Evolutionary conservation across 2,113 vertebrate genomes (phyloP).

Genomic region (Leiothrix lutea): DNA sequence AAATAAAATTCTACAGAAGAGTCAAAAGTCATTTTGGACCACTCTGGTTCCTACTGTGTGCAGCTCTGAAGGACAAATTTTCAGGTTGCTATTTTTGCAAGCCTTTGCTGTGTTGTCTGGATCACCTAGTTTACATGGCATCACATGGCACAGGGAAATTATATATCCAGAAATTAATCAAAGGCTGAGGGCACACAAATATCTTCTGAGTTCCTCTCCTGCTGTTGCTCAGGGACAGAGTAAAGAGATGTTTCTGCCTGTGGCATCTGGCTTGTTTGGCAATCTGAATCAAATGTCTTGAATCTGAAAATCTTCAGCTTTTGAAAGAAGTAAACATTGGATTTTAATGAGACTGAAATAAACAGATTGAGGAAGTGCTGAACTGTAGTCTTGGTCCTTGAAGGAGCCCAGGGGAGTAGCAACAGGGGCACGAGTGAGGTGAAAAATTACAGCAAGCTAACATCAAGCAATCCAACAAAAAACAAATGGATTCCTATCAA

Average conservation of each 20-base stretch:
- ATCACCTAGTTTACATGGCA: background rate
- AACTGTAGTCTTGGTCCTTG: background rate
- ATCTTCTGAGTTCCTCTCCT: background rate
- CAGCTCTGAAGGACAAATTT: background rate
- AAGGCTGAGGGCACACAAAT: background rate
- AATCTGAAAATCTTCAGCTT: background rate
- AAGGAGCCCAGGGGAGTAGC: background rate
- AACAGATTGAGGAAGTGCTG: background rate
- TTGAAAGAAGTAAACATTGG: background rate
- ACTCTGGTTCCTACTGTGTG: background rate
- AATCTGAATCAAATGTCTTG: background rate
- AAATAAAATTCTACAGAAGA: background rate
- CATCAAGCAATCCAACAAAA: background rate
- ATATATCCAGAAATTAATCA: background rate
- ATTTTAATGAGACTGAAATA: background rate
- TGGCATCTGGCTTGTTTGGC: background rate
- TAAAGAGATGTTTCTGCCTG: background rate
- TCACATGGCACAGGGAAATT: background rate
- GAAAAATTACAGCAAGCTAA: background rate
- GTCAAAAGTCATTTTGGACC: background rate
- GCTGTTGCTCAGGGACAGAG: background rate
- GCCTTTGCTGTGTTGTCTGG: background rate
- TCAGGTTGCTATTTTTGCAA: background rate
- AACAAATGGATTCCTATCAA: background rate
- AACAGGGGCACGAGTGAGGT: background rate